Conservation (phyloP, 1,140 invertebrate genomes). For the Mya arenaria region DNA sequence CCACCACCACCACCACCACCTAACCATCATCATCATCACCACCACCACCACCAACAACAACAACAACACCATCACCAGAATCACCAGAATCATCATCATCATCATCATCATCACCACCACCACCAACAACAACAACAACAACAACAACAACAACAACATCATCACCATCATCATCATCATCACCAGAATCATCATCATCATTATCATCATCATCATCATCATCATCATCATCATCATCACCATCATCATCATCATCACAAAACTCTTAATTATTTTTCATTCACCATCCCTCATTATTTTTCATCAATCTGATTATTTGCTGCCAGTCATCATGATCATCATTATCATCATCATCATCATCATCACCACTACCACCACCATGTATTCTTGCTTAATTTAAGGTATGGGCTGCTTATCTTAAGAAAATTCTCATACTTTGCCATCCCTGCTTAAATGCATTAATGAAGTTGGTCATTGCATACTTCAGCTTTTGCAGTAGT, state of each 20-base stretch:
- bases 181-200: not conserved
- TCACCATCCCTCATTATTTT: no score
- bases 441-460: no score
- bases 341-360: no score
- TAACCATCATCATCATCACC: not conserved
- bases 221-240: conserved; percentile 39
- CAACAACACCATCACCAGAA: not conserved
- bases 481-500: no score
- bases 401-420: no score
- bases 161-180: not conserved
- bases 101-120: not conserved
- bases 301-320: no score
- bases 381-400: no score
- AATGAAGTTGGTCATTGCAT: no score
- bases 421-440: no score
- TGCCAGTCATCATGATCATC: no score
- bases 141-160: not conserved
- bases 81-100: not conserved
- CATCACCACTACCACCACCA: no score
- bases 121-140: not conserved
- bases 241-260: conserved; percentile 45
- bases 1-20: conserved; percentile 9
- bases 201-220: conserved; percentile 28
- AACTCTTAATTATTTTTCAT: no score
- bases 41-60: not conserved